A percentile compares a stretch with the other conserved stretches of the same genome.
phyloP scores from a whole-genome alignment of 1,140 invertebrate species.

The Melanaphis sacchari region DNA sequence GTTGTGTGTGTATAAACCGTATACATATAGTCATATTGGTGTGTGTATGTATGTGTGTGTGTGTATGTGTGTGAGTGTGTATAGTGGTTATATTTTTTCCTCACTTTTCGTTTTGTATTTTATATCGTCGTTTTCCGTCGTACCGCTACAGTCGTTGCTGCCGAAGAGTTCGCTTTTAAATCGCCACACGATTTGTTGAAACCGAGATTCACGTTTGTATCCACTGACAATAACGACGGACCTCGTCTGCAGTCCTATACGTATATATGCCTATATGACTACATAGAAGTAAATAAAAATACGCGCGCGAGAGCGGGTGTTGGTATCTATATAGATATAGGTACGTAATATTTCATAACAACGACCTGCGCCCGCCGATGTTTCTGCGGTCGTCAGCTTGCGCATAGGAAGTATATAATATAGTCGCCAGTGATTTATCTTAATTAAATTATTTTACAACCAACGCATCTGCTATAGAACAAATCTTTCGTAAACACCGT shows the following conservation, averaged over 20 bases:
- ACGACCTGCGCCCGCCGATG: neutral
- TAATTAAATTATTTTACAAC: slow-evolving; percentile 36
- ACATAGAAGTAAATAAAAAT: neutral
- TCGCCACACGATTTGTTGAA: slow-evolving; percentile 42
- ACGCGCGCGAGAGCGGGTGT: too few species aligned
- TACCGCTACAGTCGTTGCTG: too few species aligned
- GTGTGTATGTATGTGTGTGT: neutral
- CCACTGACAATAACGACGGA: neutral
- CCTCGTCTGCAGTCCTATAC: neutral
- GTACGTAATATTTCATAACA: neutral
- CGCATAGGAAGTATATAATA: neutral
- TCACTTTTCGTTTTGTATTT: neutral
- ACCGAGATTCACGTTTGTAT: slow-evolving; percentile 39
- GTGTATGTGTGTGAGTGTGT: neutral
- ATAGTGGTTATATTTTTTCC: neutral
- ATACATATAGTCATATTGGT: neutral
- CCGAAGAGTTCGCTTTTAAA: neutral
- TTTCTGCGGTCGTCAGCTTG: slow-evolving; percentile 8
- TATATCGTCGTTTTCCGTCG: neutral
- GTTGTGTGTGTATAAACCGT: neutral
- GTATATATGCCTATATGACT: neutral
- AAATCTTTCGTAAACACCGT: neutral
- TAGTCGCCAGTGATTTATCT: slow-evolving; percentile 22
- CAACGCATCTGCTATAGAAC: neutral
- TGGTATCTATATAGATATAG: neutral